Evolutionary conservation across 1,140 invertebrate genomes (phyloP).

Genomic region (Drosophila nikananu): DNA sequence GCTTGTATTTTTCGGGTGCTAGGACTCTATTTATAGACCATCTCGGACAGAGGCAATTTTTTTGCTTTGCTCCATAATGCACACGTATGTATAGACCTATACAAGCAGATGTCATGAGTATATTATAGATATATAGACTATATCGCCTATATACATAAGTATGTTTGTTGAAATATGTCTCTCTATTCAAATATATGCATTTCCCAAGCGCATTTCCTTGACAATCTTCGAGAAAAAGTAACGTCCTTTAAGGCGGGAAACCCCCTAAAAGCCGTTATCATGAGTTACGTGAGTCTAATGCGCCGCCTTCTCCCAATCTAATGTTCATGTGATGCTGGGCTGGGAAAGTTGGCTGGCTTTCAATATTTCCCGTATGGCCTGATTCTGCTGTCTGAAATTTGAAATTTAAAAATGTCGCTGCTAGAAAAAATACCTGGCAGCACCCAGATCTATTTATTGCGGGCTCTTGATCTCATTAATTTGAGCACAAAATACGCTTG

Average conservation of each 20-base stretch:
- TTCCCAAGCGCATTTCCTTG: conserved; percentile 13
- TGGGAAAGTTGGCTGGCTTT: conserved; percentile 36
- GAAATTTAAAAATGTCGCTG: conserved; percentile 46
- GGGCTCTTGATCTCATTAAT: conserved; percentile 50
- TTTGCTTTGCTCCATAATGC: conserved; percentile 56
- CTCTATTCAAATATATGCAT: conserved; percentile 17
- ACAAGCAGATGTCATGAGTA: conserved; percentile 27
- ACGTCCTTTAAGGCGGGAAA: conserved; percentile 10
- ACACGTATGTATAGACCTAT: conserved; percentile 34
- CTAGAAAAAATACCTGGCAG: conserved; percentile 37
- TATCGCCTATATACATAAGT: conserved; percentile 22
- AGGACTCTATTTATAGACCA: conserved; percentile 74
- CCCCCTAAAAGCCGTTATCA: conserved; percentile 15
- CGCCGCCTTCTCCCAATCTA: neutral
- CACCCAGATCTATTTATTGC: conserved; percentile 48
- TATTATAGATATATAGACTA: conserved; percentile 41
- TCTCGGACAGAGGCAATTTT: conserved; percentile 56
- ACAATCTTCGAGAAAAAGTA: conserved; percentile 17
- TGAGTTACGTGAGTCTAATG: conserved; percentile 13
- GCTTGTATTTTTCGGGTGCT: conserved; percentile 69
- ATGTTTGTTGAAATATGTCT: conserved; percentile 19
- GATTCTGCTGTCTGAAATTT: conserved; percentile 23
- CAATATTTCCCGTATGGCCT: conserved; percentile 44
- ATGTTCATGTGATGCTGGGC: conserved; percentile 6
- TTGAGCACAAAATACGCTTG: conserved; percentile 23